These are phyloP conservation scores for Sebastes hubbsi DNA, from an alignment of 2,797 vertebrate genomes.

Conservation along the genomic window DNA sequence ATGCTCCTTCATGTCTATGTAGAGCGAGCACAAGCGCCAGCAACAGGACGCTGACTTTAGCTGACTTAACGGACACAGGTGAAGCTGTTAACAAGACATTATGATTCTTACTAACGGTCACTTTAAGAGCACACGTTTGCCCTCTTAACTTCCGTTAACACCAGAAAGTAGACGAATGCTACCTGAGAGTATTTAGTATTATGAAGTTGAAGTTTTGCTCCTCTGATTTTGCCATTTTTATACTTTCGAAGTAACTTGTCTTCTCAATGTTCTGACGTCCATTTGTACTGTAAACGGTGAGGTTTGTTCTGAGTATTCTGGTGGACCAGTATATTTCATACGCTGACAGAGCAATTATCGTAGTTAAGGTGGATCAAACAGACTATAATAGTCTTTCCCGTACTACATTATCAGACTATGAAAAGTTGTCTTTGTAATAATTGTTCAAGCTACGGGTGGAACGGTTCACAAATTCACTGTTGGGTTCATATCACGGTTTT, in stretches of 20 bases:
- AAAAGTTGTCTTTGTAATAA: neutral
- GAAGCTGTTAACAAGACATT: too few species aligned
- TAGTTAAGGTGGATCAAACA: neutral
- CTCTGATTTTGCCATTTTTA: neutral
- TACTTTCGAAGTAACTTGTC: neutral
- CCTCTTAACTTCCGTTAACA: neutral
- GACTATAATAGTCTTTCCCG: neutral
- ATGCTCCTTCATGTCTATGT: too few species aligned
- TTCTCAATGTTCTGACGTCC: neutral
- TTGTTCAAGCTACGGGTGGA: fast-evolving
- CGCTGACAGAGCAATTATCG: neutral
- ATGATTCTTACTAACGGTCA: too few species aligned
- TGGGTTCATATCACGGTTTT: too few species aligned
- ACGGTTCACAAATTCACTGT: too few species aligned
- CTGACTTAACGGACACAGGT: too few species aligned
- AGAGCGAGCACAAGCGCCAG: too few species aligned
- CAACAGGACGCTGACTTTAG: too few species aligned
- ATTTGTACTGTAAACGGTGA: neutral
- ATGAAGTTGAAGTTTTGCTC: neutral
- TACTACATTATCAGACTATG: neutral
- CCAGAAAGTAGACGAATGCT: neutral
- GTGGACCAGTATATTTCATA: neutral
- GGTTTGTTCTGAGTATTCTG: neutral
- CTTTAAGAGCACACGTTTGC: neutral
- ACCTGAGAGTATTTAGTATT: neutral